Base-by-base conservation (phyloP, 2,888 invertebrate species). In the Patella depressa region DNA sequence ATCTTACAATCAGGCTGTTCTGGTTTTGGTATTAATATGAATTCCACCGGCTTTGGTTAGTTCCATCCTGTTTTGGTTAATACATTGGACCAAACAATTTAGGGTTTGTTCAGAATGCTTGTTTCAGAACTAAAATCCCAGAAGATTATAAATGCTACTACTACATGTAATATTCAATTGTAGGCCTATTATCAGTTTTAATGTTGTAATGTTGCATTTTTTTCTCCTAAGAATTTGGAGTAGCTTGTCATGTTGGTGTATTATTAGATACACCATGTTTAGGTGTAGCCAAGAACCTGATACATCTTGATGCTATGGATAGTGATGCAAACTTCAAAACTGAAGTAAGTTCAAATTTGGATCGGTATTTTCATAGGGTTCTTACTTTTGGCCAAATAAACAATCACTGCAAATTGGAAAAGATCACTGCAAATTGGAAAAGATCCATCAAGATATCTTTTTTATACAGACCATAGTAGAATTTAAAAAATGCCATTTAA, bases 181-280 rank as follows among this genome's bases (percentile, higher is more conserved):
- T 29, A 72, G 12, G 15, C 15, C 3, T n/a, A 19, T 29, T 29
- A 17, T 17, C 7, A 17, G 12, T 11, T 72, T 29, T 45, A 4
- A 24, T n/a, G 24, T n/a, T 72, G 14, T 72, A n/a, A 19, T 14
- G 19, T 54, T 73, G 29, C 3, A 34, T 45, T 45, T 45, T 7
- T 70, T 53, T n/a, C 70, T n/a, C 79, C 82, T 45, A 79, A 92
- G 92, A 87, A 45, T 92, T 92, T 86, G 93, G 93, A 3, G 83
- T 92, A 71, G 93, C 93, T 0, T 92, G 92, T 83, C 92, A 93
- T 76, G 88, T 93, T 9, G 93, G 92, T 29, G 92, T 92, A 3
- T 72, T 87, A 14, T 80, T 91, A 24, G 90, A 90, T 57, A 83
- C 92, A 15, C 91, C 93, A 0, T 89, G 91, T 72, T 85, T 93